Percentiles rank a stretch among this genome's conserved stretches.
Evolutionary conservation across 2,888 invertebrate genomes (phyloP).

Genomic region (Hoplodrina blanda): DNA sequence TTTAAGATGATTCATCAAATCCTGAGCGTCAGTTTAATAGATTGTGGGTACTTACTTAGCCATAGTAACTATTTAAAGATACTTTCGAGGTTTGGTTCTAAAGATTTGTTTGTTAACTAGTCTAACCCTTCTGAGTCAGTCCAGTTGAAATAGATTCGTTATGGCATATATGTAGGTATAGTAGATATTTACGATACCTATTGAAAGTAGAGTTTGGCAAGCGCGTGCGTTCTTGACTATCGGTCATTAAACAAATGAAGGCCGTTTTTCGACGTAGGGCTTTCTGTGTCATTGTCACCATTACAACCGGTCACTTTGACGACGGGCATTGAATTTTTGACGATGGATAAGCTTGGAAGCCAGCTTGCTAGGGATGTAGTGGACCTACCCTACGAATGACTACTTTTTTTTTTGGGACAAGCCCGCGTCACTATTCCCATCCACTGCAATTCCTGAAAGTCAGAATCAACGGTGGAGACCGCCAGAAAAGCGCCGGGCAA

Average conservation of each 20-base stretch:
- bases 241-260: constrained; percentile 76
- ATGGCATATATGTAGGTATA: constrained; percentile 5
- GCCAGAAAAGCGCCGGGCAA: no score
- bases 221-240: constrained; percentile 66
- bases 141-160: constrained; percentile 37
- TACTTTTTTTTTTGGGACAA: no score
- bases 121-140: constrained; percentile 42
- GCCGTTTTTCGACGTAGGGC: constrained; percentile 58
- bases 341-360: not conserved
- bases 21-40: not conserved
- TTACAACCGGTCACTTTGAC: not conserved
- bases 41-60: not conserved
- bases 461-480: no score
- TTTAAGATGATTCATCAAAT: constrained; percentile 33
- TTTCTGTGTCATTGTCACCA: constrained; percentile 73
- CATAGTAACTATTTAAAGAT: not conserved
- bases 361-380: not conserved
- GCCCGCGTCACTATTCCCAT: no score
- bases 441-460: no score
- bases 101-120: constrained; percentile 10
- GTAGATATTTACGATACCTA: constrained; percentile 37
- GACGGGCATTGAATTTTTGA: constrained; percentile 5
- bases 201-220: constrained; percentile 71
- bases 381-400: not conserved
- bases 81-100: not conserved